Evolutionary conservation across 2,113 vertebrate genomes (phyloP).

Genomic region (Oreochromis aureus): DNA sequence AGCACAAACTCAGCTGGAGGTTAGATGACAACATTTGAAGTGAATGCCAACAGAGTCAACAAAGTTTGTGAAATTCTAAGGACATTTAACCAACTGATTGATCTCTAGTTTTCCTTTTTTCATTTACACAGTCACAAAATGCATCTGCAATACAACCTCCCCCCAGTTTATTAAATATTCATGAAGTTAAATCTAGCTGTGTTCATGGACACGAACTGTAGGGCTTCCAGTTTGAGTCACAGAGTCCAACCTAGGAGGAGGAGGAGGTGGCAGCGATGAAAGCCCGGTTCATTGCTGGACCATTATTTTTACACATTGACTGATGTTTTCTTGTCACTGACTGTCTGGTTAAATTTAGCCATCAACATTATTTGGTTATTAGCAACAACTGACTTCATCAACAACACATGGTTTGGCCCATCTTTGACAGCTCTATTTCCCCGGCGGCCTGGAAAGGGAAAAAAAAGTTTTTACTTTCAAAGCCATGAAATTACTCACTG

Average conservation of each 20-base stretch:
- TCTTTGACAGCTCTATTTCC: background rate
- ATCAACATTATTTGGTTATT: background rate
- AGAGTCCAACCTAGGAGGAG: background rate
- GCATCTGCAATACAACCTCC: background rate
- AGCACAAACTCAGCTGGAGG: background rate
- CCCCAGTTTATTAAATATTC: background rate
- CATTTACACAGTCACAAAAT: background rate
- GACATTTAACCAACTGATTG: background rate
- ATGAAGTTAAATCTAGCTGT: background rate
- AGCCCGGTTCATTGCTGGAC: background rate
- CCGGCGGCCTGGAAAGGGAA: rapidly evolving
- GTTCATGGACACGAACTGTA: background rate
- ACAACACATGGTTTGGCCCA: background rate
- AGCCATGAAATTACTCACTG: background rate
- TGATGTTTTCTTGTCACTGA: background rate
- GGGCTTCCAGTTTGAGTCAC: background rate
- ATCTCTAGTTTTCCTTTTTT: background rate
- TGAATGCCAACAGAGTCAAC: background rate
- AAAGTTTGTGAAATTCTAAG: background rate
- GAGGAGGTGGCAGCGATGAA: background rate
- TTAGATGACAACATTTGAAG: background rate
- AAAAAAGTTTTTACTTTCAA: background rate
- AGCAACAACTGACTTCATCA: background rate
- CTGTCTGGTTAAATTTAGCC: background rate
- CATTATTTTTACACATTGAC: background rate